Percentiles rank a stretch among this genome's conserved stretches.
Conservation (phyloP, 2,797 vertebrate species). For the Semaprochilodus insignis region DNA sequence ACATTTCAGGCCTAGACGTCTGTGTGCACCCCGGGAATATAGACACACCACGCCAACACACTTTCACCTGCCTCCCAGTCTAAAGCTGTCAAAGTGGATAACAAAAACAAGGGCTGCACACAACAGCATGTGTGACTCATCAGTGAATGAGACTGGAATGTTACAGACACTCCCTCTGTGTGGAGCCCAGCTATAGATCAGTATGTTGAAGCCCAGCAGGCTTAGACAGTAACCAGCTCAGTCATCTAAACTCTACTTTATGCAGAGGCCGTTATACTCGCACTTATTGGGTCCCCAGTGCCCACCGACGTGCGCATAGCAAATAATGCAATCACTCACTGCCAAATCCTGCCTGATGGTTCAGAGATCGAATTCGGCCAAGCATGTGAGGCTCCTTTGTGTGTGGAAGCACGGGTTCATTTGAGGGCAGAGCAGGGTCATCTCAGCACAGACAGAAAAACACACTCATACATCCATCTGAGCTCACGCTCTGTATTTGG, state of each 20-base stretch:
- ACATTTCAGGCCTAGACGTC: too few relatives aligned
- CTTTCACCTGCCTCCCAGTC: too few relatives aligned
- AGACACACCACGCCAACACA: too few relatives aligned
- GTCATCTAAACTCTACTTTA: conserved; percentile 10
- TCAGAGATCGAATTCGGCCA: conserved; percentile 30
- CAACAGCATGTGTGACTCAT: too few relatives aligned
- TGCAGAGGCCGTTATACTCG: conserved; percentile 17
- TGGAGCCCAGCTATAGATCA: conserved; percentile 1
- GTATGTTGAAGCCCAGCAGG: conserved; percentile 12
- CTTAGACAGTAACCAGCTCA: too few relatives aligned
- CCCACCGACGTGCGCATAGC: background rate
- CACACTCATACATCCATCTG: conserved; percentile 34
- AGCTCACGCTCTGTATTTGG: conserved; percentile 33
- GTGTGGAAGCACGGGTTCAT: conserved; percentile 51
- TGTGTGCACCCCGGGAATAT: too few relatives aligned
- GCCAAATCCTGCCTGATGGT: conserved; percentile 38
- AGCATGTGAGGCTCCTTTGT: conserved; percentile 49
- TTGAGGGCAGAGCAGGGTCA: conserved; percentile 38
- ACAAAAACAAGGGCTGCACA: too few relatives aligned
- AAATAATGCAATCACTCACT: conserved; percentile 32
- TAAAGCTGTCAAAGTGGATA: too few relatives aligned
- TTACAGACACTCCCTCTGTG: conserved; percentile 17
- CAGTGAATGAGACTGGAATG: background rate
- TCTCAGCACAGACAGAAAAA: conserved; percentile 38
- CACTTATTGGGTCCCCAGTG: conserved; percentile 13